Evolutionary conservation across 2,797 vertebrate species (phyloP), one percentile per base, ranked within the genome.

Genomic region (Hapalemur alaotrensis): DNA sequence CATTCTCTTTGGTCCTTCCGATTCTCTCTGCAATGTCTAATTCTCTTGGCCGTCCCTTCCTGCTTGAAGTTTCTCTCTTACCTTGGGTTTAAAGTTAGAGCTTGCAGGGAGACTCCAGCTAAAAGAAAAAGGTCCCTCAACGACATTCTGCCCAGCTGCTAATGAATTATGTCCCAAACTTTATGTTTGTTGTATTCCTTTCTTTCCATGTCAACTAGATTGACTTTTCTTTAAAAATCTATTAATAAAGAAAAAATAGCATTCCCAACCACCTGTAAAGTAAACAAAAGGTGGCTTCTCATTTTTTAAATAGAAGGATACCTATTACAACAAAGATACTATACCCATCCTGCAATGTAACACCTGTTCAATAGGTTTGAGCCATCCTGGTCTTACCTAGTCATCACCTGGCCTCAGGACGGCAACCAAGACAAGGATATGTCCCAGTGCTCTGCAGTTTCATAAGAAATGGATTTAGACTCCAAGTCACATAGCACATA

Each of bases 161-260:
- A 22, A 63, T 50, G 54, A 4, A n/a, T 86, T 80, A 73, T 69
- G 93, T 25, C 41, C 12, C 50, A 85, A 76, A 65, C 4, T 54
- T 75, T 88, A 20, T 5, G 4, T 69, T 54, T 73, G 7, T 73
- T 89, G 1, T 25, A 48, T 63, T 59, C 23, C 15, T 67, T 59
- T 15, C 54, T 23, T 48, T 87, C 23, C 23, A 28, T 69, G 18
- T 25, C 22, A 5, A 54, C 15, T 81, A 38, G 28, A 23, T 89
- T 96, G n/a, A 81, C 15, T 73, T 89, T 92, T 92, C 52, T 70
- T 73, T 57, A 5, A 82, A 84, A 95, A 61, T 89, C 48, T 72
- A 57, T 57, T 57, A 57, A 57, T 57, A 63, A 61, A 79, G 25
- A 41, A 46, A 75, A 91, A 89, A 32, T 75, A 76, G 20, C 4